Evolutionary conservation across 2,797 vertebrate genomes (phyloP).

Genomic region (Sebastolobus alascanus): DNA sequence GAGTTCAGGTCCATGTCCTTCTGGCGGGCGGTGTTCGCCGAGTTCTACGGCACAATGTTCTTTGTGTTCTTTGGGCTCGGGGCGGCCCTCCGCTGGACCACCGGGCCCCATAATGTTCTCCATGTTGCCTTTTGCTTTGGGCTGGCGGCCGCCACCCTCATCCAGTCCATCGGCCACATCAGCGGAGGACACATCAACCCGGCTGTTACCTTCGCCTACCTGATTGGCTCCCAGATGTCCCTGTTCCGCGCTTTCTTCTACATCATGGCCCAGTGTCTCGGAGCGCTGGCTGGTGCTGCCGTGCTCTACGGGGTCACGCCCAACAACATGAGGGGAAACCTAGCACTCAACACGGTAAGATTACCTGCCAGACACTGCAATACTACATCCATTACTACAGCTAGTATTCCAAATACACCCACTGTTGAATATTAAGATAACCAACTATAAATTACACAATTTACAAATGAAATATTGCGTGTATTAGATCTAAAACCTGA

Average conservation of each 20-base stretch:
- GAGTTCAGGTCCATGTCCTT: conserved; percentile 95
- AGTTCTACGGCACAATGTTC: conserved; percentile 90
- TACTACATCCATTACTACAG: not conserved
- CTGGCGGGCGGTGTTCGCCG: conserved; percentile 95
- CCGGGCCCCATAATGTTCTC: conserved; percentile 89
- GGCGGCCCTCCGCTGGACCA: conserved; percentile 91
- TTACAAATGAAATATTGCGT: not conserved
- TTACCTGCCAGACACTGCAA: not conserved
- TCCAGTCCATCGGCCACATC: conserved; percentile 93
- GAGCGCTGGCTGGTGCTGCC: conserved; percentile 92
- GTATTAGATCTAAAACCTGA: not conserved
- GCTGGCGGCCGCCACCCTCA: conserved; percentile 91
- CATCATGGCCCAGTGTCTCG: conserved; percentile 92
- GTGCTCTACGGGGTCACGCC: conserved; percentile 95
- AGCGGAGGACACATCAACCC: conserved; percentile 97
- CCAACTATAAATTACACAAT: not conserved
- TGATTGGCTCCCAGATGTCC: conserved; percentile 95
- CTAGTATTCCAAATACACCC: not conserved
- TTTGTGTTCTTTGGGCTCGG: conserved; percentile 95
- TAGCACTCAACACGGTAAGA: conserved; percentile 94
- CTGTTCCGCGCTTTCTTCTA: conserved; percentile 93
- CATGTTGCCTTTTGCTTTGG: conserved; percentile 94
- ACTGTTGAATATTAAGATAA: not conserved
- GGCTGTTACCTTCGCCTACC: conserved; percentile 93
- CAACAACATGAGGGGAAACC: conserved; percentile 89